Evolutionary conservation across 92 coral and sea anemone species (phyloP).

Genomic region (Parazoanthus darwini): DNA sequence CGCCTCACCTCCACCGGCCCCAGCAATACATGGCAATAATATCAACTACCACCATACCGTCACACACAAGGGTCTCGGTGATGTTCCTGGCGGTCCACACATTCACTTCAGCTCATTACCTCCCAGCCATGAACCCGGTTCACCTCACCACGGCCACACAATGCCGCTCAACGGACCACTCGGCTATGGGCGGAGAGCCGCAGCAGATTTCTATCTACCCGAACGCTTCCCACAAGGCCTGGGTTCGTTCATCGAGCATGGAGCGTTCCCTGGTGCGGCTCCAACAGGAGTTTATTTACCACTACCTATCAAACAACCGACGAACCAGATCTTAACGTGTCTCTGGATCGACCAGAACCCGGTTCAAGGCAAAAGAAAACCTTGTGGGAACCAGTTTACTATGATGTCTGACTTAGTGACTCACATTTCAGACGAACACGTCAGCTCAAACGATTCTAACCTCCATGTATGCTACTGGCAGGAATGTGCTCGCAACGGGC

Average conservation of each 20-base stretch:
- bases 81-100: conserved; percentile 66
- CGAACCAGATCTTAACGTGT: conserved; percentile 94
- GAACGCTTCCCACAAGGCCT: conserved; percentile 86
- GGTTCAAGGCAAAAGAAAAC: conserved; percentile 83
- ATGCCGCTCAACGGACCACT: conserved; percentile 70
- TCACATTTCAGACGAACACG: conserved; percentile 98
- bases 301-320: conserved; percentile 82
- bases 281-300: conserved; percentile 84
- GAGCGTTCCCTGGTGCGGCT: conserved; percentile 76
- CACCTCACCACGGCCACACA: conserved; percentile 90
- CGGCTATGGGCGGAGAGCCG: conserved; percentile 65
- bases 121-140: conserved; percentile 74
- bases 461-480: conserved; percentile 97
- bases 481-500: conserved; percentile 91
- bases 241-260: conserved; percentile 82
- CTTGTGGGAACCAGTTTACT: conserved; percentile 96
- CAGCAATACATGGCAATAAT: conserved; percentile 82
- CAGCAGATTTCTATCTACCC: conserved; percentile 71
- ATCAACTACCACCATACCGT: conserved; percentile 89
- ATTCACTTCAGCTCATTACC: conserved; percentile 81
- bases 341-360: conserved; percentile 98
- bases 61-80: conserved; percentile 79
- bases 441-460: conserved; percentile 88
- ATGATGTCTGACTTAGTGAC: conserved; percentile 93
- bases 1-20: conserved; percentile 70